Conservation (phyloP, 2,113 vertebrate species). For the Erythrocercus mccallii region DNA sequence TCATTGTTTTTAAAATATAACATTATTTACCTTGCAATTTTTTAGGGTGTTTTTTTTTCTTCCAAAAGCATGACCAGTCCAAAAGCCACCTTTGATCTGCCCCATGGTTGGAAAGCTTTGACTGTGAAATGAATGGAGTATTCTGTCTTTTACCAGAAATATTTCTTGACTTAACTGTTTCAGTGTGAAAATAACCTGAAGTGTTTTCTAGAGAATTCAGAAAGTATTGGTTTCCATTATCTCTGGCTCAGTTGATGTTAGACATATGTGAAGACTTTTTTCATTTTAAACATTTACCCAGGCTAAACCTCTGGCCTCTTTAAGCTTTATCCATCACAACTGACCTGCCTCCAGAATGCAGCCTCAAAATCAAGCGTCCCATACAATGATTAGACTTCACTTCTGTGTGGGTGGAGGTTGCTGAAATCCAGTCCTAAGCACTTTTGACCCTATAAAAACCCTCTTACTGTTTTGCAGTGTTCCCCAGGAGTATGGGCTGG, state of each 20-base stretch:
- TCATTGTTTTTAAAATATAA: neutral
- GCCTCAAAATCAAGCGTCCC: neutral
- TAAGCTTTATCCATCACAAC: neutral
- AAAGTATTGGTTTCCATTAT: neutral
- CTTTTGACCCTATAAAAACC: neutral
- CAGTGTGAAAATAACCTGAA: neutral
- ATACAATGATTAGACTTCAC: neutral
- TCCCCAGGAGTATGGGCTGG: neutral
- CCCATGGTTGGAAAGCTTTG: neutral
- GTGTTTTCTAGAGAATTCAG: neutral
- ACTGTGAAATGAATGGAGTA: neutral
- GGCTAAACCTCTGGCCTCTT: neutral
- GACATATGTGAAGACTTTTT: neutral
- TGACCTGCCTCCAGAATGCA: neutral
- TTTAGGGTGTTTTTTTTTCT: neutral
- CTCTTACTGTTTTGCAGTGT: neutral
- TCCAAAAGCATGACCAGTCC: neutral
- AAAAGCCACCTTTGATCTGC: neutral
- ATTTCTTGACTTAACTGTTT: neutral
- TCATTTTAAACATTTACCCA: neutral
- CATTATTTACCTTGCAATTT: neutral
- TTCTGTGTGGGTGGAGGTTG: neutral
- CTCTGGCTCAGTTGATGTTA: neutral
- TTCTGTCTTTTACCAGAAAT: neutral
- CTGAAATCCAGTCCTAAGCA: neutral